Percentiles rank a stretch among this genome's conserved stretches.
phyloP scores from a whole-genome alignment of 2,797 vertebrate genomes.

The Rhincodon typus region DNA sequence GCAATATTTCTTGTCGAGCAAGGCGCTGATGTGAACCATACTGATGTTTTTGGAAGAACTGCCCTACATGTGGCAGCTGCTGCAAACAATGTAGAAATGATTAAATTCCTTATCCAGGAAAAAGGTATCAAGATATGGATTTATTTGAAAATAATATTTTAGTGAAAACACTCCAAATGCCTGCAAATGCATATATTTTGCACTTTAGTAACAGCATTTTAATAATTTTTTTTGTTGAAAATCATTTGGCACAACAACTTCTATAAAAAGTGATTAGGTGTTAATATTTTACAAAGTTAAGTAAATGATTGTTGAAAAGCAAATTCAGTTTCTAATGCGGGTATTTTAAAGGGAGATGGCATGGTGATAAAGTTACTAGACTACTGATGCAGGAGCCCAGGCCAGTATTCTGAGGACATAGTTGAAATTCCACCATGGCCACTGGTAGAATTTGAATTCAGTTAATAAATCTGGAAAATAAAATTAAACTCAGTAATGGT shows the following conservation, averaged over 20 bases:
- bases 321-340: not conserved
- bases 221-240: not conserved
- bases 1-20: not conserved
- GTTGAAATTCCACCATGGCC: too few species aligned
- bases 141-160: not conserved
- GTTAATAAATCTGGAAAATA: too few species aligned
- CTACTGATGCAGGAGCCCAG: too few species aligned
- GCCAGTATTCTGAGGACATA: too few species aligned
- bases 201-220: not conserved
- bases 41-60: not conserved
- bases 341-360: not conserved
- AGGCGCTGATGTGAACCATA: not conserved
- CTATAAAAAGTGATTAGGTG: not conserved
- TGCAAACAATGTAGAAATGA: constrained; percentile 24
- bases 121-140: not conserved
- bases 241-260: not conserved
- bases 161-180: not conserved
- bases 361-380: too few species aligned
- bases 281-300: not conserved
- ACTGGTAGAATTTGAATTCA: too few species aligned
- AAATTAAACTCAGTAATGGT: too few species aligned
- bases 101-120: not conserved
- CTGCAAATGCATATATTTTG: not conserved
- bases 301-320: not conserved
- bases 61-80: constrained; percentile 30